Base-by-base conservation (phyloP, 1,140 invertebrate genomes). In the Heliothis virescens region DNA sequence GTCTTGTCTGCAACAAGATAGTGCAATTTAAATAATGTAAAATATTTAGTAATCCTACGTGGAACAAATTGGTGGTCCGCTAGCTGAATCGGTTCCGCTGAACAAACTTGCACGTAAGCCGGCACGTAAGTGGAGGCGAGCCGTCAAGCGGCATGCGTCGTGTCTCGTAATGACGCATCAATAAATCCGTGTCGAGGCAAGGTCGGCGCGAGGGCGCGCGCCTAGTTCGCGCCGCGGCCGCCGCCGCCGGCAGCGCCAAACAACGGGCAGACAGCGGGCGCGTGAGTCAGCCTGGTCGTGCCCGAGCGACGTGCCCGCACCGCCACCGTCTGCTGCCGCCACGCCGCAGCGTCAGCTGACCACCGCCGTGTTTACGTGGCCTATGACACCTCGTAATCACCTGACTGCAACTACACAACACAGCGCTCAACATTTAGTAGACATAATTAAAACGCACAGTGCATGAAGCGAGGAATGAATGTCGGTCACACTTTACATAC, bases 161-260 rank as follows among this genome's bases (percentile, higher is more conserved):
- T 74, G 82, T 85, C 83, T 80, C 74, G 84, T 80, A 85, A 87
- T 93, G 91, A 93, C 91, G 90, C 90, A 92, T 89, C 89, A 91
- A 92, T 91, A 92, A 93, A 93, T 92, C 91, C 90, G 91, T 89
- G 91, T 89, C 90, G 90, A 90, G 90, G 91, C 92, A 94, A 94
- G 92, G 92, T 93, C 91, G 92, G 86, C 82, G 87, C 86, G 92
- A 93, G 92, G 91, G 91, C 91, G 90, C 89, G 89, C 82, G 91
- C 83, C 87, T 92, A 91, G 90, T 89, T 91, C 87, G 79, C 88
- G 81, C 81, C 74, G 82, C 81, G 76, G 73, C 80, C 82, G 84
- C 77, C 82, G 84, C 77, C 74, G 84, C 80, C 77, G 74, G 65
- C 83, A 86, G 79, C 82, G 83, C 87, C 85, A 87, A 86, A 90